These are phyloP conservation scores for mouse (Mus musculus) DNA, from an alignment of 2,113 vertebrate genomes.

Conservation along the genomic window DNA sequence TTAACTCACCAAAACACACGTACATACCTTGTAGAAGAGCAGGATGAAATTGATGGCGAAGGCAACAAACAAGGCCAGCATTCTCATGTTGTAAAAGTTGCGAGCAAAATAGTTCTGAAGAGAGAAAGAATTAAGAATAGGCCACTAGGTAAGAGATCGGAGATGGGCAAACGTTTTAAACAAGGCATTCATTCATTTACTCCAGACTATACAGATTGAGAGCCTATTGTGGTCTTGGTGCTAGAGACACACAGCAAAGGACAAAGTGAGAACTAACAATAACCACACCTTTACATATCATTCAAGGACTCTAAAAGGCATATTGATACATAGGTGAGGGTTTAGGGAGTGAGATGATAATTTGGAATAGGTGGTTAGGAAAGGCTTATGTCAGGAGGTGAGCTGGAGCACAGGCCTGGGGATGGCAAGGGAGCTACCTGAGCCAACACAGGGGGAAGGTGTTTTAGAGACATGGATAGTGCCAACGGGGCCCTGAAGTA, in stretches of 20 bases:
- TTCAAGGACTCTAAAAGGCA: not conserved
- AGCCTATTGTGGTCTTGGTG: not conserved
- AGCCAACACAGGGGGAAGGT: accelerated
- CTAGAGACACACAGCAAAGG: not conserved
- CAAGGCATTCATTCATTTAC: not conserved
- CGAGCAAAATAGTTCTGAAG: slow-evolving; percentile 98
- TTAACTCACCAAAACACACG: not conserved
- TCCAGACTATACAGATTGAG: not conserved
- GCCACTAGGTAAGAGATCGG: not conserved
- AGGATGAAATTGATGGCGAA: slow-evolving; percentile 99
- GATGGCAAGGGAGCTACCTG: not conserved
- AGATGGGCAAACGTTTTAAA: not conserved
- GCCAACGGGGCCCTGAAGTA: not conserved
- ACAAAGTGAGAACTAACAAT: not conserved
- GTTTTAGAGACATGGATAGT: not conserved
- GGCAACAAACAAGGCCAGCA: slow-evolving; percentile 97
- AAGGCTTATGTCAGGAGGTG: not conserved
- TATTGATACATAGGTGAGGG: not conserved
- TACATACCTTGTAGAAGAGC: slow-evolving; percentile 98
- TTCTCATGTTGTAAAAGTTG: slow-evolving; percentile 99
- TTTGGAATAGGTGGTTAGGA: not conserved
- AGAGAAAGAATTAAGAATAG: slow-evolving; percentile 59
- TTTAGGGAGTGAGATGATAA: no score
- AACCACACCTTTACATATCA: not conserved
- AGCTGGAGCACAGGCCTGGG: not conserved